Conservation (phyloP, 2,113 vertebrate genomes). For the Redunca redunca region DNA sequence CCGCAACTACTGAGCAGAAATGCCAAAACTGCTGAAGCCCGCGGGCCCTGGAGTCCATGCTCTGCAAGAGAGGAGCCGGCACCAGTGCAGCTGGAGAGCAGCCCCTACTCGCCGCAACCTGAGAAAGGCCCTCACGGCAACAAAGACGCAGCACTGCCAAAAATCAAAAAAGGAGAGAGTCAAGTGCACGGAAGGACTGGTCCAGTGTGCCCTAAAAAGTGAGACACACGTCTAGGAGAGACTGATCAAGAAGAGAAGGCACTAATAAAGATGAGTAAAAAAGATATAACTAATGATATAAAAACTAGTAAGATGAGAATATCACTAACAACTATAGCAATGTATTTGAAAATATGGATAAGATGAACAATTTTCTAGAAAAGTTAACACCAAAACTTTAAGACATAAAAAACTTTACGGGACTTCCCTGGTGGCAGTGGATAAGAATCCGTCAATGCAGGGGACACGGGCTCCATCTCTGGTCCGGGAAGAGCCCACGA, state of each 20-base stretch:
- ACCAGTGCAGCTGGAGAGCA: neutral
- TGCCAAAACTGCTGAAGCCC: neutral
- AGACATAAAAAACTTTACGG: neutral
- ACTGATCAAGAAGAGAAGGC: neutral
- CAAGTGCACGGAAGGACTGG: neutral
- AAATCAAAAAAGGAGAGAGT: neutral
- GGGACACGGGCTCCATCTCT: neutral
- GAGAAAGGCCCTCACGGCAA: neutral
- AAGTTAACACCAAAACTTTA: neutral
- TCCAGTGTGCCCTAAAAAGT: neutral
- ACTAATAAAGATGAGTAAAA: neutral
- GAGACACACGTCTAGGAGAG: neutral
- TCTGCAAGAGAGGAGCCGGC: neutral
- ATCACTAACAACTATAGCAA: neutral
- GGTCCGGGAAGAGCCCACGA: neutral
- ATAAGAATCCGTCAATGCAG: neutral
- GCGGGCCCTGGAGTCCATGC: neutral
- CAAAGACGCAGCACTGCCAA: neutral
- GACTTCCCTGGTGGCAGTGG: neutral
- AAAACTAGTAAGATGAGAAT: neutral
- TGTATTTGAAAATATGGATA: neutral
- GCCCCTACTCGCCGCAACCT: accelerated
- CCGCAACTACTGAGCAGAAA: neutral
- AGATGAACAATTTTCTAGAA: neutral
- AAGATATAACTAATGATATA: neutral